These are phyloP conservation scores for Elgaria multicarinata DNA, from an alignment of 2,113 vertebrate genomes.

Conservation along the genomic window DNA sequence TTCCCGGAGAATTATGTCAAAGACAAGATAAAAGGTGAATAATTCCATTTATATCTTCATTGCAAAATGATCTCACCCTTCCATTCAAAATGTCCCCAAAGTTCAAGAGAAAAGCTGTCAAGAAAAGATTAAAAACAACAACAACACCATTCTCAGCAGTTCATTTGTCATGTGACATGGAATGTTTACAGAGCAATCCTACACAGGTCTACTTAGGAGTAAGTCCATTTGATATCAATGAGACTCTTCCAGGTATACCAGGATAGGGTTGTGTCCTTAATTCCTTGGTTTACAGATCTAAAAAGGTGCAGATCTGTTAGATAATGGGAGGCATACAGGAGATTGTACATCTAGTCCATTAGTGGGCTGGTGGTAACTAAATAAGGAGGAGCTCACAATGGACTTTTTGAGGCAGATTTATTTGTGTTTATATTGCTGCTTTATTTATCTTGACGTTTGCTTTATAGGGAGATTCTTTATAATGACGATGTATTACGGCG, in stretches of 20 bases:
- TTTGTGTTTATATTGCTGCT: not conserved
- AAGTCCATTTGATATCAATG: not conserved
- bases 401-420: not conserved
- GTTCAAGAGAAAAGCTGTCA: constrained; percentile 18
- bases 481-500: not conserved
- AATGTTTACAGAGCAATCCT: not conserved
- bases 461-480: not conserved
- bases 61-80: constrained; percentile 39
- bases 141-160: not conserved
- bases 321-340: not conserved
- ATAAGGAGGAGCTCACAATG: not conserved
- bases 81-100: constrained; percentile 42
- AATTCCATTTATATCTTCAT: not conserved
- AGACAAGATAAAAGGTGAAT: constrained; percentile 50
- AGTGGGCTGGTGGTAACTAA: not conserved
- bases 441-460: not conserved
- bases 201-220: not conserved
- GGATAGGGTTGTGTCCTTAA: not conserved
- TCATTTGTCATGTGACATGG: constrained; percentile 1
- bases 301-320: not conserved
- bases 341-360: not conserved
- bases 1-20: not conserved
- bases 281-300: not conserved
- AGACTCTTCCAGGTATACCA: not conserved
- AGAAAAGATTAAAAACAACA: not conserved